Base-by-base conservation (phyloP, 2,113 vertebrate species). In the Fulmarus glacialis region DNA sequence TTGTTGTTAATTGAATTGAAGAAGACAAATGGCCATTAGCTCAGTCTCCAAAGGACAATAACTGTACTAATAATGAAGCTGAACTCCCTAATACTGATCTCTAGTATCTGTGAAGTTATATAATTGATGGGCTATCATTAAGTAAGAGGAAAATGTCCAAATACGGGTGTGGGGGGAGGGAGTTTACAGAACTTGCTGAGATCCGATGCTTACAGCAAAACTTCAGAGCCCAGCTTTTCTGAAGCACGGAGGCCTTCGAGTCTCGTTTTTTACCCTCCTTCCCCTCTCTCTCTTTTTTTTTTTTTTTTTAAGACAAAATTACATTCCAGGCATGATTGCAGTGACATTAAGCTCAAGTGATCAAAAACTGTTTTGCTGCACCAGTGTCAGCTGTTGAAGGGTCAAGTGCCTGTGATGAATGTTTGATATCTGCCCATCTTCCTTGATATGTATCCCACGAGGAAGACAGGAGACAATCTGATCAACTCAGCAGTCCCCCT, bases 71-170 rank as follows among this genome's bases (percentile, higher is more conserved):
- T 98, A 98, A 98, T 97, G 95, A 97, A 97, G 96, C 96, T 91
- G 94, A 96, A 92, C 96, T 96, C 94, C 85, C 87, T 83, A 74
- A 82, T 75, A 82, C 95, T 70, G 95, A 96, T 95, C 81, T 91
- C 23, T 13, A 53, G 86, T 85, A 97, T 92, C 96, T 67, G 20
- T 78, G 91, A 82, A 96, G 95, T 98, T 97, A 79, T 84, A 70
- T 95, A 97, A 98, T 95, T 97, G 97, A 97, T 93, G 94, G 91
- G 91, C 96, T 96, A 95, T 97, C 97, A 83, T 97, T 97, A 98
- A 89, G 87, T 43, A 95, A 91, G 55, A 79, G 85, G 92, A 92
- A 93, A 92, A 91, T 40, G 55, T 92, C 89, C 90, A 89, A 94
- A 96, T 72, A 64, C 20, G 27, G 82, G 55, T 1, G n/a, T 3